These are phyloP conservation scores for Hypsibius dujardini DNA, from an alignment of 1,140 invertebrate genomes.

Conservation along the genomic window DNA sequence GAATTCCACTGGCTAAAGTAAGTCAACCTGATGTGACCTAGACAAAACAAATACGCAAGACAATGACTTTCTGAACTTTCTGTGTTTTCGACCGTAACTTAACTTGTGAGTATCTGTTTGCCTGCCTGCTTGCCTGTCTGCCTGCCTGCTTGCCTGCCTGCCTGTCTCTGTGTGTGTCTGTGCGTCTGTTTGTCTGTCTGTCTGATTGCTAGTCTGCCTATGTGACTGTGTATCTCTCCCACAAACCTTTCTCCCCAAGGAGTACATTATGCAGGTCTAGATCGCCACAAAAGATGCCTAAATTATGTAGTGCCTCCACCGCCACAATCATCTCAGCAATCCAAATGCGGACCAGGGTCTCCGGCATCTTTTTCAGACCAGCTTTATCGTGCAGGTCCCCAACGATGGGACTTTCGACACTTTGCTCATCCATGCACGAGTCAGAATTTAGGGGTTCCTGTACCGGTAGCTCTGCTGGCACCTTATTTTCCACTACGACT, in stretches of 20 bases:
- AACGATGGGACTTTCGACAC: no score
- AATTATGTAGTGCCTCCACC: conserved; percentile 45
- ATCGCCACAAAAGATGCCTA: conserved; percentile 45
- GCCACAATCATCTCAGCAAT: conserved; percentile 49
- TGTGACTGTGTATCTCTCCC: neutral
- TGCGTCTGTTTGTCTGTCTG: neutral
- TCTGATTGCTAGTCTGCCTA: neutral
- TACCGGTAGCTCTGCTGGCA: no score
- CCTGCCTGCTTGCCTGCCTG: no score
- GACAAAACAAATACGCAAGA: neutral
- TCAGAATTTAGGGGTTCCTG: no score
- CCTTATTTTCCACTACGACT: no score
- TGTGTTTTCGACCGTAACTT: conserved; percentile 17
- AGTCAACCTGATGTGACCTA: conserved; percentile 46
- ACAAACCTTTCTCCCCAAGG: conserved; percentile 39
- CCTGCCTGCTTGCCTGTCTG: no score
- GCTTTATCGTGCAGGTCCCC: no score
- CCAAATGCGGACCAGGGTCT: conserved; percentile 43
- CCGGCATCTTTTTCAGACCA: conserved; percentile 30
- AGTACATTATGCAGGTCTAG: conserved; percentile 52
- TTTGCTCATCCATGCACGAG: no score
- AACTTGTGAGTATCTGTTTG: conserved; percentile 1
- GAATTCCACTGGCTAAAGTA: conserved; percentile 40
- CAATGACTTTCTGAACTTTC: neutral
- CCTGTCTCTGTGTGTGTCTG: no score